These are phyloP conservation scores for Brenthis ino DNA, from an alignment of 2,888 invertebrate species.

Conservation along the genomic window DNA sequence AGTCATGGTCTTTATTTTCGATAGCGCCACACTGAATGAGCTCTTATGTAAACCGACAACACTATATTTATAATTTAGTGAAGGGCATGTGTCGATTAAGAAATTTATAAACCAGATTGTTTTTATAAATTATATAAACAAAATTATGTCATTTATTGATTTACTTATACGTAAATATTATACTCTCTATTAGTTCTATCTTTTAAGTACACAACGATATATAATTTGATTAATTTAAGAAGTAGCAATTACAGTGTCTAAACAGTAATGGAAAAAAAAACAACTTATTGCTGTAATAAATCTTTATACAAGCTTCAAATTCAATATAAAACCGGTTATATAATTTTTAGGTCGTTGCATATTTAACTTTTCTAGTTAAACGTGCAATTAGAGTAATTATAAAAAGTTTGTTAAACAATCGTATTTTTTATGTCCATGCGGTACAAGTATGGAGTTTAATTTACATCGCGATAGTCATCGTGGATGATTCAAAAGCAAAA, in stretches of 20 bases:
- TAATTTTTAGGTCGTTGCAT: conserved; percentile 24
- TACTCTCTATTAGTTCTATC: no score
- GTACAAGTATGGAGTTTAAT: conserved; percentile 3
- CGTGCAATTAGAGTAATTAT: conserved; percentile 15
- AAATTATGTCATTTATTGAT: background rate
- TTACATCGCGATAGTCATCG: conserved; percentile 36
- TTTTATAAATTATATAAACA: no score
- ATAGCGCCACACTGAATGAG: conserved; percentile 57
- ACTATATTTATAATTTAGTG: conserved; percentile 60
- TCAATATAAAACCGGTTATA: conserved; percentile 11
- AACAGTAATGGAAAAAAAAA: background rate
- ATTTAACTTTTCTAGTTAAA: conserved; percentile 9
- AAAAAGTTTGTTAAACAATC: no score
- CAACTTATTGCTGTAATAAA: conserved; percentile 2
- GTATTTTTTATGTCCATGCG: background rate
- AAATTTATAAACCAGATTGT: background rate
- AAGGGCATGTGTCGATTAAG: conserved; percentile 15
- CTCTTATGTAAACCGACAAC: conserved; percentile 46
- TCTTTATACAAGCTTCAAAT: conserved; percentile 4
- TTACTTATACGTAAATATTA: background rate
- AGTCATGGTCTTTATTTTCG: conserved; percentile 58
- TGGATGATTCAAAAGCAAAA: conserved; percentile 57
- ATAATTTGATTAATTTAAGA: background rate
- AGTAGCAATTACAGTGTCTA: conserved; percentile 1
- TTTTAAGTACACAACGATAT: background rate